Base-by-base conservation (phyloP, 2,888 invertebrate species). In the Incurvaria masculella region DNA sequence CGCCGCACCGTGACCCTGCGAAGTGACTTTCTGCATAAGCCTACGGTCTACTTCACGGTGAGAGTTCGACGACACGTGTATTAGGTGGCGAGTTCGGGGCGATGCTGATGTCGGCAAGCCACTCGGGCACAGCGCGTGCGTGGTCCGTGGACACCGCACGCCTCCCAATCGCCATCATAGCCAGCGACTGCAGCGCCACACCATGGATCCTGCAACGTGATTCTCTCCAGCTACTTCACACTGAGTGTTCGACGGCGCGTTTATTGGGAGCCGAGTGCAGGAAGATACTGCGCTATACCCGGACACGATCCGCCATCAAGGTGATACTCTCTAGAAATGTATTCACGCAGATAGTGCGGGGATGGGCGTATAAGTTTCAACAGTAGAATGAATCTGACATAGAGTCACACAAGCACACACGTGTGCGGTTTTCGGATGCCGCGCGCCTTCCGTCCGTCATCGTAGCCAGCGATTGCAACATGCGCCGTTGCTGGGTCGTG, bases 91-190 rank as follows among this genome's bases (percentile, higher is more conserved):
- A 86, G 63, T 89, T 88, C 21, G 92, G 73, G 14, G 91, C 80
- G 45, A 86, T 88, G 0, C 90, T 91, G 17, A 87, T 88, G 63
- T 91, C 91, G 0, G 91, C 89, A 45, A 90, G 80, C 94, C 94
- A 94, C 8, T 94, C 86, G 60, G 88, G 85, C 81, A n/a, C n/a
- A n/a, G n/a, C n/a, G n/a, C n/a, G n/a, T n/a, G n/a, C n/a, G n/a
- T n/a, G n/a, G 65, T 94, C 94, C 0, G 89, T 85, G 0, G 93
- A 91, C 61, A 93, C 84, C 10, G 92, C 85, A 16, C 91, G 82
- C 4, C 88, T 79, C 0, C 91, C 90, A 63, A 94, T 93, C 56
- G 89, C 85, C 72, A 93, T 82, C 52, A 91, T 88, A 20, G 85
- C 80, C 4, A 93, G 82, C 2, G 86, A 82, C 49, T 86, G 85